These are phyloP conservation scores for Poeciliopsis turneri DNA, from an alignment of 2,797 vertebrate genomes.

Conservation along the genomic window DNA sequence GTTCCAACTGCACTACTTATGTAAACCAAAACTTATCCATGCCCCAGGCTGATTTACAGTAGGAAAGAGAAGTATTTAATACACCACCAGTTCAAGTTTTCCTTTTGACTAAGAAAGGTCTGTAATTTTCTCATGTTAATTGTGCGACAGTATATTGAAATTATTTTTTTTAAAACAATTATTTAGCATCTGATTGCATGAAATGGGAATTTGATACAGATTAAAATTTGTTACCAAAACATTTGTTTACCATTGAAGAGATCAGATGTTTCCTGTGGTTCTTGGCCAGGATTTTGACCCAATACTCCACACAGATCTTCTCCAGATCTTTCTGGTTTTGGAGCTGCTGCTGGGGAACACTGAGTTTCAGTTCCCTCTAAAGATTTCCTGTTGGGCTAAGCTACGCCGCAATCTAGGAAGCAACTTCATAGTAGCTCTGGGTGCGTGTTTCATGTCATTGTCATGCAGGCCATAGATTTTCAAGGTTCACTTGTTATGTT, in stretches of 20 bases:
- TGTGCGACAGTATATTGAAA: not conserved
- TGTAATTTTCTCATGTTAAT: not conserved
- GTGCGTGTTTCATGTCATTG: not conserved
- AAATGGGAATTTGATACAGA: not conserved
- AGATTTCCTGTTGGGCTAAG: not conserved
- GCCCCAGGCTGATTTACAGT: not conserved
- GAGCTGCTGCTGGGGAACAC: not conserved
- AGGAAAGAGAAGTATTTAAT: not conserved
- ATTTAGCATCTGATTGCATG: not conserved
- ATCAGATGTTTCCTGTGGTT: not conserved
- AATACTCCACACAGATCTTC: not conserved
- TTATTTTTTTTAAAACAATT: not conserved
- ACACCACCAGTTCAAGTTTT: not conserved
- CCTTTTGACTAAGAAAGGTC: not conserved
- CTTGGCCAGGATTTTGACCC: not conserved
- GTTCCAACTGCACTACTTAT: not conserved
- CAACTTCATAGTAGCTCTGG: not conserved
- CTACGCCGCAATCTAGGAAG: not conserved
- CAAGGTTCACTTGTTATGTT: not conserved
- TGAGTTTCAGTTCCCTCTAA: not conserved
- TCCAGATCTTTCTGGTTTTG: not conserved
- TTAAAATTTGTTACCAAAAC: not conserved
- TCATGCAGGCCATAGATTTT: not conserved
- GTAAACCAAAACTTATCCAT: not conserved
- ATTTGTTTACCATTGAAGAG: not conserved